phyloP scores from a whole-genome alignment of 2,797 vertebrate species.

The Lagodon rhomboides region DNA sequence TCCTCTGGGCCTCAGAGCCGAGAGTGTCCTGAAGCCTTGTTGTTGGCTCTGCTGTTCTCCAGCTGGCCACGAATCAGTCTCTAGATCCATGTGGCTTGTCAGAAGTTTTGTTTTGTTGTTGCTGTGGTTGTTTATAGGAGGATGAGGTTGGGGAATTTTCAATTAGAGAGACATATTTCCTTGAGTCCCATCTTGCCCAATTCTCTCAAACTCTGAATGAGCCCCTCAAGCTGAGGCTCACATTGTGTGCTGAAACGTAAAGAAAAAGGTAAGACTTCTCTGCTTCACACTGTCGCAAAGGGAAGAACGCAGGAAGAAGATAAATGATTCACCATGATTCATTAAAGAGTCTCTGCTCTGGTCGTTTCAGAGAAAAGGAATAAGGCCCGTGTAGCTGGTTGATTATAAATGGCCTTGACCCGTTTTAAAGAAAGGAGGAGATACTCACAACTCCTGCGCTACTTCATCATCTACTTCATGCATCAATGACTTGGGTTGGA shows the following conservation, averaged over 20 bases:
- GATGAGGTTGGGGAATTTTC: conserved; percentile 65
- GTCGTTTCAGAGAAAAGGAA: conserved; percentile 37
- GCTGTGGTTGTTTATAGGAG: conserved; percentile 70
- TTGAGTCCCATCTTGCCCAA: conserved; percentile 23
- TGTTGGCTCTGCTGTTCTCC: conserved; percentile 69
- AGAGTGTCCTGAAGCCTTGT: conserved; percentile 58
- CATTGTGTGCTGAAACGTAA: conserved; percentile 2
- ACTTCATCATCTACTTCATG: conserved; percentile 72
- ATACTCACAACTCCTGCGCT: conserved; percentile 50
- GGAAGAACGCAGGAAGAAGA: conserved; percentile 42
- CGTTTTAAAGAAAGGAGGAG: conserved; percentile 60
- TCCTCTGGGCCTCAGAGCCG: conserved; percentile 50
- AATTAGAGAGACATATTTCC: conserved; percentile 50
- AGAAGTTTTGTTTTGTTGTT: conserved; percentile 77
- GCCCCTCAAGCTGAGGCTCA: not conserved
- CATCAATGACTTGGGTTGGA: conserved; percentile 42
- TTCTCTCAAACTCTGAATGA: conserved; percentile 25
- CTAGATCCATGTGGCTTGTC: conserved; percentile 64
- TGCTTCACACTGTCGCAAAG: not conserved
- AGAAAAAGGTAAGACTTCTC: conserved; percentile 2
- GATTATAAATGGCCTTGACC: conserved; percentile 78
- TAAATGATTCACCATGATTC: conserved; percentile 46
- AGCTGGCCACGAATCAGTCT: conserved; percentile 59
- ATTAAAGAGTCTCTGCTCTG: conserved; percentile 40
- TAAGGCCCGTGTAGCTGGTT: conserved; percentile 31